phyloP scores from a whole-genome alignment of 1,140 invertebrate species.

The Leucophenga varia region DNA sequence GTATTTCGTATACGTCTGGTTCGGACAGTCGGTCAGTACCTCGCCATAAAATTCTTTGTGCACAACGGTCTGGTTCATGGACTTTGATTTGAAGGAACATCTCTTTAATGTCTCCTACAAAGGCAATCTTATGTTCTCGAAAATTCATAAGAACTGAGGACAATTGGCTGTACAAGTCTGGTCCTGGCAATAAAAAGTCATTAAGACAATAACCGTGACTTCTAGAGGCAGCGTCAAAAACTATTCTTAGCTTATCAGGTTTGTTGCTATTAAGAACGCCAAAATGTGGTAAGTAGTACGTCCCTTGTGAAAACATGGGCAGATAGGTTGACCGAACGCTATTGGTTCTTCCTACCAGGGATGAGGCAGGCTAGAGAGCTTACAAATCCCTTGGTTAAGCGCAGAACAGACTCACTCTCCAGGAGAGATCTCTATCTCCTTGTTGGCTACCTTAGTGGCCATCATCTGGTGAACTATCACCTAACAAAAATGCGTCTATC shows the following conservation, averaged over 20 bases:
- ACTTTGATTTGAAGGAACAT: constrained; percentile 17
- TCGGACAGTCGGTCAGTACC: background rate
- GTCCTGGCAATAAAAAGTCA: constrained; percentile 13
- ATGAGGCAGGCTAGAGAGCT: no score
- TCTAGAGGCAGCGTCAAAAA: constrained; percentile 13
- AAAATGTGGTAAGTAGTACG: constrained; percentile 15
- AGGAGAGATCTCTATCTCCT: no score
- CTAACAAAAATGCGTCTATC: no score
- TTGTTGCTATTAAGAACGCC: constrained; percentile 12
- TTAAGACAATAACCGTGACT: constrained; percentile 12
- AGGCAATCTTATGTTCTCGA: constrained; percentile 3
- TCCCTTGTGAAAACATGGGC: no score
- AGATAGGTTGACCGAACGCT: no score
- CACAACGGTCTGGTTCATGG: background rate
- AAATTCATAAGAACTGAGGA: constrained; percentile 10
- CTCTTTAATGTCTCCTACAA: constrained; percentile 7
- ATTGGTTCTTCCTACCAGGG: no score
- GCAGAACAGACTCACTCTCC: no score
- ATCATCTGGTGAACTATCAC: no score
- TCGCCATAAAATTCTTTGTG: constrained; percentile 12
- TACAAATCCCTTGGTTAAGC: no score
- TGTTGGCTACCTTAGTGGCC: no score
- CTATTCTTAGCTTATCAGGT: constrained; percentile 12
- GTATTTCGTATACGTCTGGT: constrained; percentile 16
- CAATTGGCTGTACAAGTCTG: constrained; percentile 10